phyloP scores from a whole-genome alignment of 2,113 vertebrate species.

The Cepphus grylle region DNA sequence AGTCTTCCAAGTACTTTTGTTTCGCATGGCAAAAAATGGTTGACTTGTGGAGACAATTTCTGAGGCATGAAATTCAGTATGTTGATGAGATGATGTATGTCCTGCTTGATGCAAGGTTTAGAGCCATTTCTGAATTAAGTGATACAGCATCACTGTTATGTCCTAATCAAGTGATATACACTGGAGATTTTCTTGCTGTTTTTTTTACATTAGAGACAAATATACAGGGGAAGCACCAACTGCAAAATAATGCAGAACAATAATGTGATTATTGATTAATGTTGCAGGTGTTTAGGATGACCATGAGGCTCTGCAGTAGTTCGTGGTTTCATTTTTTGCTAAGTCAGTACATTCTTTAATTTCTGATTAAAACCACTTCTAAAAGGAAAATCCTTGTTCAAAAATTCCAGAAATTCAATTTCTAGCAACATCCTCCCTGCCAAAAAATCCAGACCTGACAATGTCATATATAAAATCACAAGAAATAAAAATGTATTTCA shows the following conservation, averaged over 20 bases:
- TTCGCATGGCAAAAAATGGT: neutral
- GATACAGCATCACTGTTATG: neutral
- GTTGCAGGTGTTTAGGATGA: neutral
- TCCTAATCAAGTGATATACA: neutral
- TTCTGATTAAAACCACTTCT: neutral
- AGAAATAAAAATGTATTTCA: neutral
- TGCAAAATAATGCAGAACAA: neutral
- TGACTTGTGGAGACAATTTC: neutral
- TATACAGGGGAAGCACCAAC: neutral
- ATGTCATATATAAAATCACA: neutral
- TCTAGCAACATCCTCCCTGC: neutral
- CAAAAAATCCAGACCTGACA: neutral
- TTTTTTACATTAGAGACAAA: neutral
- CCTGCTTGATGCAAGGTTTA: neutral
- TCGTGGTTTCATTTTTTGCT: neutral
- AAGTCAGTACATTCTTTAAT: neutral
- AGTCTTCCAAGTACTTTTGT: neutral
- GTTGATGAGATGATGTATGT: neutral
- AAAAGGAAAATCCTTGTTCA: neutral
- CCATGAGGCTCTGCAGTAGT: neutral
- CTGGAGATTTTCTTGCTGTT: neutral
- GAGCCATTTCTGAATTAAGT: neutral
- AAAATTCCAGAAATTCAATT: neutral
- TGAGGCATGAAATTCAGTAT: neutral
- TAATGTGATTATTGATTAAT: neutral